A percentile compares a stretch with the other conserved stretches of the same genome.
phyloP scores from a whole-genome alignment of 2,113 vertebrate genomes.

The Pelvicachromis taeniatus region DNA sequence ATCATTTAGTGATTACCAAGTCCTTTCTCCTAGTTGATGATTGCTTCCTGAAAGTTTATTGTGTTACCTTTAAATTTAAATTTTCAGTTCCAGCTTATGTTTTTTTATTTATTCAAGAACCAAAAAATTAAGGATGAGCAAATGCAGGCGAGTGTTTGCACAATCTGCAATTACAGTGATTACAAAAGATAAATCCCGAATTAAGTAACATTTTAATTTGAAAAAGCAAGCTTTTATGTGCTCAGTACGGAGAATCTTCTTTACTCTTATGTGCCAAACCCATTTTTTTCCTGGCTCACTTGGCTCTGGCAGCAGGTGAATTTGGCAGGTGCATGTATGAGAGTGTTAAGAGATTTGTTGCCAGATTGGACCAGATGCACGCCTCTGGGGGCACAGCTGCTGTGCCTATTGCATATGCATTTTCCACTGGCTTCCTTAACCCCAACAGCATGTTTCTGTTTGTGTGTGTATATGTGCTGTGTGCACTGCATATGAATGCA shows the following conservation, averaged over 20 bases:
- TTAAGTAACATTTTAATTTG: not conserved
- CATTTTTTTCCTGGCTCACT: slow-evolving; percentile 5
- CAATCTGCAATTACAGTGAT: not conserved
- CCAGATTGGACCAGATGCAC: slow-evolving; percentile 86
- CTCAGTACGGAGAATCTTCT: not conserved
- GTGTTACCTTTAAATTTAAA: not conserved
- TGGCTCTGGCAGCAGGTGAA: slow-evolving; percentile 73
- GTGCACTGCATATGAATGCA: not conserved
- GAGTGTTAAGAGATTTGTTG: slow-evolving; percentile 65
- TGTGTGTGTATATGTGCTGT: not conserved
- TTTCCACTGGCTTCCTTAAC: slow-evolving; percentile 41
- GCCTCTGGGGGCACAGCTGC: slow-evolving; percentile 85
- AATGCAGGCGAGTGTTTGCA: not conserved
- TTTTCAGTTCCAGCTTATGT: not conserved
- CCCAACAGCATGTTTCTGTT: slow-evolving; percentile 27
- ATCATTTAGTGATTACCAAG: slow-evolving; percentile 35
- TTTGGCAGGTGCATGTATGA: slow-evolving; percentile 38
- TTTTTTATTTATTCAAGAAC: not conserved
- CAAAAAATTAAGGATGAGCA: not conserved
- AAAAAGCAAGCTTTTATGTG: not conserved
- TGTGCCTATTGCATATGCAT: slow-evolving; percentile 62
- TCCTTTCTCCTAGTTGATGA: slow-evolving; percentile 11
- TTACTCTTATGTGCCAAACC: slow-evolving; percentile 26
- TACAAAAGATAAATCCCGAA: not conserved
- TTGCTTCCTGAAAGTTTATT: not conserved